A percentile compares a stretch with the other conserved stretches of the same genome.
These are phyloP conservation scores for Chrysotoxum bicinctum DNA, from an alignment of 2,888 invertebrate genomes.

Conservation along the genomic window DNA sequence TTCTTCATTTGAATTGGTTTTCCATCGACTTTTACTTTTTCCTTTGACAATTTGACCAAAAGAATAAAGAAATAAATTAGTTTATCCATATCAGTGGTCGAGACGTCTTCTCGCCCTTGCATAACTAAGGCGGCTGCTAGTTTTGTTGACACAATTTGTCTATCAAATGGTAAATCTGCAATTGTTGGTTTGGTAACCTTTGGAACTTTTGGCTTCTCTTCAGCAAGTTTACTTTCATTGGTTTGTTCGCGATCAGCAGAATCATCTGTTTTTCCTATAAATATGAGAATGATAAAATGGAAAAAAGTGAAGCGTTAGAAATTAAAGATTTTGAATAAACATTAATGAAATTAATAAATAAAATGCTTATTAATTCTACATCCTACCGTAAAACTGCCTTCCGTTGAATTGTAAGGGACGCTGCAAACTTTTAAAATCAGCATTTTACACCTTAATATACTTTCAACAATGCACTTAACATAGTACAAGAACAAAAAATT, in stretches of 20 bases:
- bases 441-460: conserved; percentile 20
- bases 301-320: conserved; percentile 31
- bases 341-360: neutral
- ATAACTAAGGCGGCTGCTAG: conserved; percentile 90
- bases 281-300: conserved; percentile 24
- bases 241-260: conserved; percentile 74
- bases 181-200: conserved; percentile 81
- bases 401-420: conserved; percentile 30
- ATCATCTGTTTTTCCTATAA: conserved; percentile 52
- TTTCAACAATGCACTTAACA: conserved; percentile 57
- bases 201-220: conserved; percentile 77
- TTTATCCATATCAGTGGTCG: conserved; percentile 89
- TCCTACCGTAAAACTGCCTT: conserved; percentile 55
- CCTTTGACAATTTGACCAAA: conserved; percentile 85
- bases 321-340: neutral
- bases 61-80: conserved; percentile 90
- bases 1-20: conserved; percentile 73
- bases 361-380: conserved; percentile 30
- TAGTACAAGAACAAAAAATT: neutral
- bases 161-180: conserved; percentile 86
- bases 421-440: conserved; percentile 40
- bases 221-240: conserved; percentile 76
- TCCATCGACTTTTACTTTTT: conserved; percentile 73
- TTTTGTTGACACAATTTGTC: conserved; percentile 90
- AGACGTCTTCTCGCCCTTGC: conserved; percentile 91